These are phyloP conservation scores for Megalurothrips usitatus DNA, from an alignment of 2,888 invertebrate genomes.

Conservation along the genomic window DNA sequence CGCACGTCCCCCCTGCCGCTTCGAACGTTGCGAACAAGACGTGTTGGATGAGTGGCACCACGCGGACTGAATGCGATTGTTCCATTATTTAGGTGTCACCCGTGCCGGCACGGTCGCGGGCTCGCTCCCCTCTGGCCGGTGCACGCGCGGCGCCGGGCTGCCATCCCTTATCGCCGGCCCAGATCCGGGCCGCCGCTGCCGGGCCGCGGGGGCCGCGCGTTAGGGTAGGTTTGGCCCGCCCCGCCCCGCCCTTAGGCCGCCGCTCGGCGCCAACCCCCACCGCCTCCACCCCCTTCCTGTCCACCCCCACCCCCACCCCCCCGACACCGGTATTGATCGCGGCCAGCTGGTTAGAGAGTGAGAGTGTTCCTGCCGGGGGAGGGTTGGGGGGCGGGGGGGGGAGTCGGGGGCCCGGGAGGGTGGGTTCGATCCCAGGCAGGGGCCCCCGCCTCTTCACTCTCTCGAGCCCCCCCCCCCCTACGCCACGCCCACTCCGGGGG, in stretches of 20 bases:
- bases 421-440: neutral
- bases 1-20: too few relatives aligned
- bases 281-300: neutral
- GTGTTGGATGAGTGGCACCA: too few relatives aligned
- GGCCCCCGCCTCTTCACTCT: neutral
- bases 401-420: neutral
- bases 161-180: too few relatives aligned
- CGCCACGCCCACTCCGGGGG: neutral
- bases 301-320: neutral
- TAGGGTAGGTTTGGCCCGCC: neutral
- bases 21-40: too few relatives aligned
- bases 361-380: neutral
- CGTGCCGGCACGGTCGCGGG: too few relatives aligned
- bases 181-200: too few relatives aligned
- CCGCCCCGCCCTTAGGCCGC: neutral
- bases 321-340: neutral
- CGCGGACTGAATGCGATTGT: too few relatives aligned
- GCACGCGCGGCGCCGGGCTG: too few relatives aligned
- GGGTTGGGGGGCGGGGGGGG: neutral
- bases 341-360: conserved; percentile 17
- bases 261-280: neutral
- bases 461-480: neutral
- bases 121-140: too few relatives aligned
- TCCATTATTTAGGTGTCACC: too few relatives aligned
- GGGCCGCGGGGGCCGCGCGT: neutral